Evolutionary conservation across 2,888 invertebrate genomes (phyloP).

Genomic region (Pinctada fucata): DNA sequence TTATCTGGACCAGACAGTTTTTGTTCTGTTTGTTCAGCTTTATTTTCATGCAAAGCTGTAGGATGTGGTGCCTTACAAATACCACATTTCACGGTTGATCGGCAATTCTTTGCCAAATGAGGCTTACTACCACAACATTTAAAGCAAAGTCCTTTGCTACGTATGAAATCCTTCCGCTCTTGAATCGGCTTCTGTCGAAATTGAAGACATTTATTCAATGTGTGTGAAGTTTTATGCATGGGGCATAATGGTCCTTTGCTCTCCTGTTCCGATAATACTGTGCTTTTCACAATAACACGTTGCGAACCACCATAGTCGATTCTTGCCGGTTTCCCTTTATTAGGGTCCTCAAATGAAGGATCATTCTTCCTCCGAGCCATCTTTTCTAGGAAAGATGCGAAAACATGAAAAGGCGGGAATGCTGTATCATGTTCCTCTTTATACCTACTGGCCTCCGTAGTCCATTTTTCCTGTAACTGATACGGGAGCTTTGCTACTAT

Average conservation of each 20-base stretch:
- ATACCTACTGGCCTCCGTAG: slow-evolving; percentile 10
- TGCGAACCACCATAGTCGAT: too few relatives aligned
- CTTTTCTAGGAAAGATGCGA: background rate
- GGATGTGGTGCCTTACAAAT: background rate
- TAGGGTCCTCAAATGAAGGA: slow-evolving; percentile 20
- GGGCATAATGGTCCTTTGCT: background rate
- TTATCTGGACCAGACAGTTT: too few relatives aligned
- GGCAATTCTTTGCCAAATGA: slow-evolving; percentile 4
- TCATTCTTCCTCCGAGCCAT: slow-evolving; percentile 16
- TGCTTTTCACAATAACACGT: slow-evolving; percentile 8
- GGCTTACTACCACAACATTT: background rate
- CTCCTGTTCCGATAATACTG: background rate
- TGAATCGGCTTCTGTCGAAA: slow-evolving; percentile 4
- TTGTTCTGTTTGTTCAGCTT: background rate
- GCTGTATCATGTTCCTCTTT: background rate
- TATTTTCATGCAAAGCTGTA: slow-evolving; percentile 1
- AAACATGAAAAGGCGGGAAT: slow-evolving; percentile 3
- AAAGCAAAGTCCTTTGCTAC: background rate
- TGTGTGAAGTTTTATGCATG: background rate
- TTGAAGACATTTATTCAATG: slow-evolving; percentile 2
- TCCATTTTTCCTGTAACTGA: slow-evolving; percentile 15
- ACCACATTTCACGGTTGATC: background rate
- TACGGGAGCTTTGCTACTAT: slow-evolving; percentile 4
- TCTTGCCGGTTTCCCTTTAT: background rate
- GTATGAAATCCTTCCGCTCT: background rate